Conservation (phyloP, 2,113 vertebrate species). For the Mesitornis unicolor region DNA sequence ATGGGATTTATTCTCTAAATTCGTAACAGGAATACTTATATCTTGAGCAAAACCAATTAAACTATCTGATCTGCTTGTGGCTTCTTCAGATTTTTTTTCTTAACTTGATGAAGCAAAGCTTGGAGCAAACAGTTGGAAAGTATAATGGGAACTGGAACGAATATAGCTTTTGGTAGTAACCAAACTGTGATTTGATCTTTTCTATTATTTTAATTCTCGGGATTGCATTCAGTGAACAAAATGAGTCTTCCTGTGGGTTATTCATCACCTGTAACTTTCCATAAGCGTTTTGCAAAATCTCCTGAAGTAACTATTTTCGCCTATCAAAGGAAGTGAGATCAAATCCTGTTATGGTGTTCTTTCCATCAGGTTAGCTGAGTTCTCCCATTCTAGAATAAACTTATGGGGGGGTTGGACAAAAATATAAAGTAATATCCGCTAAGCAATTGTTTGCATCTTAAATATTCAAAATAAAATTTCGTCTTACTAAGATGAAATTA, state of each 20-base stretch:
- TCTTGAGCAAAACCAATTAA: neutral
- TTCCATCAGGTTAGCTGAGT: slow-evolving; percentile 39
- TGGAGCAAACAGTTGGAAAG: neutral
- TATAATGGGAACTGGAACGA: neutral
- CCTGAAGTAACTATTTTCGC: slow-evolving; percentile 28
- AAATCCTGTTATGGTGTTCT: slow-evolving; percentile 67
- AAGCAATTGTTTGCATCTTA: neutral
- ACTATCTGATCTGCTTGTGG: neutral
- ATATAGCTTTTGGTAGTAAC: slow-evolving; percentile 3
- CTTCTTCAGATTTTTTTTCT: neutral
- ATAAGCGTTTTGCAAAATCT: slow-evolving; percentile 42
- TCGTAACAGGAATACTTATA: neutral
- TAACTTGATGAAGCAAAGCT: neutral
- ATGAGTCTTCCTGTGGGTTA: slow-evolving; percentile 50
- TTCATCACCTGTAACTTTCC: slow-evolving; percentile 69
- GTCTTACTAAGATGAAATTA: neutral
- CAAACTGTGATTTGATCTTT: slow-evolving; percentile 43
- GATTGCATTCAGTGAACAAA: slow-evolving; percentile 46
- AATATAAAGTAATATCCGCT: neutral
- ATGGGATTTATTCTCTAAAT: neutral
- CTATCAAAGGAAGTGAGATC: slow-evolving; percentile 64
- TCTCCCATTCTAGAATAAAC: slow-evolving; percentile 8
- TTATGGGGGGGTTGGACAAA: neutral
- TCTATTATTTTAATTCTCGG: slow-evolving; percentile 47
- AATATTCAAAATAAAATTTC: neutral